A percentile compares a stretch with the other conserved stretches of the same genome.
phyloP scores from a whole-genome alignment of 53 echinoderm and acorn worm genomes.

The Holothuria scabra region DNA sequence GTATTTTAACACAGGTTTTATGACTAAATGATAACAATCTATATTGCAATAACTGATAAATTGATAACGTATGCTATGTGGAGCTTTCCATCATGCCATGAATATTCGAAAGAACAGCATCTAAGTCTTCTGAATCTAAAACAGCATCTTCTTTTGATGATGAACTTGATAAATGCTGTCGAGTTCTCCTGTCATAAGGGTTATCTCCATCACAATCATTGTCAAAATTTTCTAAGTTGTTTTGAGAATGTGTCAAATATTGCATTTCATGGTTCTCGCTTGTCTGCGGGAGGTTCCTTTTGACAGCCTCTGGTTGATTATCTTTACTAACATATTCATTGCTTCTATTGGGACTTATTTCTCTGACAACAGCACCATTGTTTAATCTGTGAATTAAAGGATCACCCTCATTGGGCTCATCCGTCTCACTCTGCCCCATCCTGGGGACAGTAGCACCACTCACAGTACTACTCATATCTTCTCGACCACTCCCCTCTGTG shows the following conservation, averaged over 20 bases:
- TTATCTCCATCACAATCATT: background rate
- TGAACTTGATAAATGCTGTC: background rate
- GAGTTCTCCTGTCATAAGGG: background rate
- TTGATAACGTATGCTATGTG: background rate
- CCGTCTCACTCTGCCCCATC: slow-evolving; percentile 69
- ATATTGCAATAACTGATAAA: no score
- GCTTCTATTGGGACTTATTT: background rate
- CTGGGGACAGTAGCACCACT: slow-evolving; percentile 69
- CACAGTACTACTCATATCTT: slow-evolving; percentile 55
- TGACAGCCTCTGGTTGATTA: background rate
- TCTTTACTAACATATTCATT: no score
- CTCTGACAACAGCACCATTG: slow-evolving; percentile 24
- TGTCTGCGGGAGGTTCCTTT: background rate
- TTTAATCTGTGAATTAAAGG: slow-evolving; percentile 17
- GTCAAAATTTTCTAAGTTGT: slow-evolving; percentile 6
- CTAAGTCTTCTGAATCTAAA: background rate
- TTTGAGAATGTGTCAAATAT: background rate
- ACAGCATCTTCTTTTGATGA: background rate
- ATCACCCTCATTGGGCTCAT: slow-evolving; percentile 51
- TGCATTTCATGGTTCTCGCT: slow-evolving; percentile 5
- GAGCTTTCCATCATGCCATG: slow-evolving; percentile 15
- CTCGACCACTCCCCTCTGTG: slow-evolving; percentile 58
- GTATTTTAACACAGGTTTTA: no score
- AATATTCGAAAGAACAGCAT: background rate
- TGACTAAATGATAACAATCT: no score